Conservation (phyloP, 2,888 invertebrate species). For the Zygothrica quintamaculata region DNA sequence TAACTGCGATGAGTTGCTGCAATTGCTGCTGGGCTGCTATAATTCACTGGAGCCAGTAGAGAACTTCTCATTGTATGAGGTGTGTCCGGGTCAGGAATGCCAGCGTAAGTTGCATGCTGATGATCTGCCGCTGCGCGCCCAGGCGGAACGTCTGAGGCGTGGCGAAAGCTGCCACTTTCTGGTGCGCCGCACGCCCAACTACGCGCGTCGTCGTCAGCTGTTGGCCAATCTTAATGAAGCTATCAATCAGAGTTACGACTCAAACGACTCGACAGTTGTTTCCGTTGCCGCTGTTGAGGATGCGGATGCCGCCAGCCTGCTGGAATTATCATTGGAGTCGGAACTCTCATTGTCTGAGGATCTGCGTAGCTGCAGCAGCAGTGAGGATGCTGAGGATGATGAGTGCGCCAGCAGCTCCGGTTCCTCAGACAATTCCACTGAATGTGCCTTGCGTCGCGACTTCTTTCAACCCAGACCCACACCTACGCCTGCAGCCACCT, state of each 20-base stretch:
- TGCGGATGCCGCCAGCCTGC: slow-evolving; percentile 72
- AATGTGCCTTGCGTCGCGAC: slow-evolving; percentile 63
- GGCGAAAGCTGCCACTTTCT: slow-evolving; percentile 91
- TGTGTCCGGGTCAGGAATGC: slow-evolving; percentile 91
- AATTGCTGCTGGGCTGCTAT: slow-evolving; percentile 93
- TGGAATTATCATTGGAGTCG: slow-evolving; percentile 82
- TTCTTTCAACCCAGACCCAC: slow-evolving; percentile 56
- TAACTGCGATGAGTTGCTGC: slow-evolving; percentile 94
- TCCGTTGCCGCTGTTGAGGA: slow-evolving; percentile 50
- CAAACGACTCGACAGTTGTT: slow-evolving; percentile 5
- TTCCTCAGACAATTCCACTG: slow-evolving; percentile 80
- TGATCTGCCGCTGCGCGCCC: slow-evolving; percentile 92
- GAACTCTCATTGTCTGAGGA: slow-evolving; percentile 77
- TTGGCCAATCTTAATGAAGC: slow-evolving; percentile 81
- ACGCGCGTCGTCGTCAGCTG: slow-evolving; percentile 85
- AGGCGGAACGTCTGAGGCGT: slow-evolving; percentile 89
- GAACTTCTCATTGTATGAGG: slow-evolving; percentile 94
- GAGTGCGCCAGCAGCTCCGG: slow-evolving; percentile 78
- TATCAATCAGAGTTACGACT: slow-evolving; percentile 64
- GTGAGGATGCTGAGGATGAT: slow-evolving; percentile 74
- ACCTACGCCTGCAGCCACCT: slow-evolving; percentile 15
- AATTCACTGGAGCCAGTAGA: slow-evolving; percentile 93
- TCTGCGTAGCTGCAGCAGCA: slow-evolving; percentile 71
- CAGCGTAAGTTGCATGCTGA: slow-evolving; percentile 95
- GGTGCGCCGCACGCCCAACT: slow-evolving; percentile 92